A percentile compares a stretch with the other conserved stretches of the same genome.
These are phyloP conservation scores for Arvicanthis niloticus DNA, from an alignment of 2,113 vertebrate genomes.

Conservation along the genomic window DNA sequence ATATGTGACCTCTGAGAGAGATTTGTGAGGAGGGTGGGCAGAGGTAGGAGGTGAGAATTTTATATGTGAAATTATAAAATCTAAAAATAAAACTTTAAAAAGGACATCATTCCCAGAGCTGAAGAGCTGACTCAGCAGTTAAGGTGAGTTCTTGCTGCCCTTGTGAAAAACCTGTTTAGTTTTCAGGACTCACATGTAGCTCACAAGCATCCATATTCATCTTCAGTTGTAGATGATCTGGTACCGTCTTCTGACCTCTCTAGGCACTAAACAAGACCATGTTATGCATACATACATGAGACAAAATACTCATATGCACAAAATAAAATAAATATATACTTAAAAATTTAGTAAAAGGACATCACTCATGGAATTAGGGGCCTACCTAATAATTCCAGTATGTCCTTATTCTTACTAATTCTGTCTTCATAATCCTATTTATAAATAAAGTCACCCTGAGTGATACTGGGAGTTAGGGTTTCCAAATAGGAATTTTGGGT, in stretches of 20 bases:
- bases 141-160: neutral
- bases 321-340: neutral
- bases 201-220: neutral
- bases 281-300: neutral
- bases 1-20: neutral
- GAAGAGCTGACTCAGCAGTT: neutral
- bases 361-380: neutral
- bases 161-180: neutral
- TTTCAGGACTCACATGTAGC: neutral
- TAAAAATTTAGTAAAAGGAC: neutral
- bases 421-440: neutral
- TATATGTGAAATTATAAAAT: neutral
- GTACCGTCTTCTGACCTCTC: neutral
- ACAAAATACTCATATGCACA: neutral
- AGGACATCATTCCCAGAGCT: neutral
- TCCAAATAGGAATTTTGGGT: neutral
- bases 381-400: neutral
- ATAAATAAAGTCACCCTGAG: slow-evolving; percentile 4
- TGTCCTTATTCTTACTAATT: slow-evolving; percentile 23
- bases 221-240: neutral
- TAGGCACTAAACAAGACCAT: neutral
- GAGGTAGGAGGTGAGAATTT: neutral
- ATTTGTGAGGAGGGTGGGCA: neutral
- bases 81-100: neutral
- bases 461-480: neutral